Base-by-base conservation (phyloP, 2,113 vertebrate genomes). In the Octodon degus region DNA sequence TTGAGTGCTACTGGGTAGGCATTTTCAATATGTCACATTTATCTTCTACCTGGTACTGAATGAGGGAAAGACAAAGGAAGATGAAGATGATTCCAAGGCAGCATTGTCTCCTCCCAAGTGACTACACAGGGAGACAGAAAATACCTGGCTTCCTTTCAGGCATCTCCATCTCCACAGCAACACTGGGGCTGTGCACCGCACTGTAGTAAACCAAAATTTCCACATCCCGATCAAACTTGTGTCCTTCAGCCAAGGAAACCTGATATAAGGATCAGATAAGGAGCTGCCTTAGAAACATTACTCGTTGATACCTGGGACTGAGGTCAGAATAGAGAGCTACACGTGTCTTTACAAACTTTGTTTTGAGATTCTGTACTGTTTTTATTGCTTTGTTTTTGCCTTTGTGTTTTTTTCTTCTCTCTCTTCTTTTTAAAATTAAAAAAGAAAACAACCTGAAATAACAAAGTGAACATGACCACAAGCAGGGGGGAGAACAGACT, bases 181-280 rank as follows among this genome's bases (percentile, higher is more conserved):
- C 98, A 58, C 97, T 98, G 76, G 99, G 99, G 79, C 96, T 95
- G 81, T 99, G 99, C 84, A 98, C 95, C 2, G 98, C 98, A 53
- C 93, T 92, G 86, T 99, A 99, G 97, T 99, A 99, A 68, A 99
- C 96, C 96, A 99, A 96, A 50, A 99, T 94, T 63, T 99, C 98
- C 76, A 99, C 97, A 37, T 99, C 98, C 55, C 97, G 95, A 84
- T 99, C 98, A 98, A 99, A 99, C 90, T 98, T 98, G 97, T 99
- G 98, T 72, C 98, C 99, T 92, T 98, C 96, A 68, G 98, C 97
- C 98, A 99, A 96, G 67, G 98, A 98, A 22, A 99, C 97, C 99
- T 99, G 90, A 84, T 47, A 53, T 37, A 85, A 37, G 13, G 25
- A 81, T 1, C 67, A 84, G 24, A 32, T 79, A 85, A 81, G 40